Conservation (phyloP, 1,140 invertebrate species). For the Platyscapa corneri region DNA sequence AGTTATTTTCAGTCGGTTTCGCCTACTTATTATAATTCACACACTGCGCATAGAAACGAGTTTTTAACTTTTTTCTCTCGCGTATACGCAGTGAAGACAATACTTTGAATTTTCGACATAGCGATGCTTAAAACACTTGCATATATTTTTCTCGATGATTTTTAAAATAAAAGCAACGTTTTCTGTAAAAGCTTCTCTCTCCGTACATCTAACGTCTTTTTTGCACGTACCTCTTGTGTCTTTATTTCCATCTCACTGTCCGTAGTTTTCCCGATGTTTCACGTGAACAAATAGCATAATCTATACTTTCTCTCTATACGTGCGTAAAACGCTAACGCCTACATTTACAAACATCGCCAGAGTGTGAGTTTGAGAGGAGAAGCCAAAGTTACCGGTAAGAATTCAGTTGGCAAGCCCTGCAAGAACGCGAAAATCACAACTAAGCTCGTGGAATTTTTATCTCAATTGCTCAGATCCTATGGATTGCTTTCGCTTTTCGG, state of each 20-base stretch:
- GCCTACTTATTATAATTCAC: too few relatives aligned
- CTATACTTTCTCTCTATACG: neutral
- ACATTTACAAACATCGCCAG: neutral
- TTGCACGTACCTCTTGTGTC: neutral
- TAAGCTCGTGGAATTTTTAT: slow-evolving; percentile 26
- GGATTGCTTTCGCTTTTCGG: neutral
- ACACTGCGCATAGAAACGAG: too few relatives aligned
- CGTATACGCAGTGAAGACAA: too few relatives aligned
- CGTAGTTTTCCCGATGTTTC: neutral
- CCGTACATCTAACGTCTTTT: neutral
- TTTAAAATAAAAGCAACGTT: too few relatives aligned
- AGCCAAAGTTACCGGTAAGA: slow-evolving; percentile 20
- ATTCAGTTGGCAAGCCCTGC: slow-evolving; percentile 19
- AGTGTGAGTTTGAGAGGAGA: neutral
- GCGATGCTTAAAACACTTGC: too few relatives aligned
- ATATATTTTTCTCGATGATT: too few relatives aligned
- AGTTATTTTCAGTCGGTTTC: too few relatives aligned
- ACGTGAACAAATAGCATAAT: neutral
- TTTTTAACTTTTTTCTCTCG: too few relatives aligned
- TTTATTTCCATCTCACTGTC: neutral
- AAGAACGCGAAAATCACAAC: neutral
- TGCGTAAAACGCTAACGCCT: neutral
- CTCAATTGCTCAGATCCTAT: neutral
- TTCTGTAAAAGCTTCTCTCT: neutral
- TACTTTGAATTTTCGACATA: too few relatives aligned